Evolutionary conservation across 1,140 invertebrate genomes (phyloP).

Genomic region (Scaptomyza graminum): DNA sequence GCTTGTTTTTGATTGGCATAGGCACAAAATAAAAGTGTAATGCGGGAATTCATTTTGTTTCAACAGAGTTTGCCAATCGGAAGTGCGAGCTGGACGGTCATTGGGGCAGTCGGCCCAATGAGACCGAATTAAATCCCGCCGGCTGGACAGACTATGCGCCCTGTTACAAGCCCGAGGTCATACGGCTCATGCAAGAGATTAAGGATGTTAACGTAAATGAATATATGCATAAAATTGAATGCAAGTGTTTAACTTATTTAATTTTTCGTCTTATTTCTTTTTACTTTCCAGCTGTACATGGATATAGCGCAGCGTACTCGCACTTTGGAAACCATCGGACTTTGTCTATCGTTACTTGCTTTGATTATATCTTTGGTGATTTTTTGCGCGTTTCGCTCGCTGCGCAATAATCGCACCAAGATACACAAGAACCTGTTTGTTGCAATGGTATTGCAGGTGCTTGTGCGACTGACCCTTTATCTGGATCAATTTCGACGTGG

Average conservation of each 20-base stretch:
- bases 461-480: slow-evolving; percentile 93
- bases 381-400: slow-evolving; percentile 91
- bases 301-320: slow-evolving; percentile 90
- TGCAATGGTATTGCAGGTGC: slow-evolving; percentile 93
- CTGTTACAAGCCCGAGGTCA: slow-evolving; percentile 91
- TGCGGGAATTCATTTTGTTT: neutral
- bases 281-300: slow-evolving; percentile 47
- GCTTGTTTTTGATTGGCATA: neutral
- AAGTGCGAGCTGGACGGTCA: slow-evolving; percentile 89
- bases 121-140: slow-evolving; percentile 71
- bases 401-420: slow-evolving; percentile 93
- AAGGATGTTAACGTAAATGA: slow-evolving; percentile 79
- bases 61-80: slow-evolving; percentile 89
- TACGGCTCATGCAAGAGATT: slow-evolving; percentile 87
- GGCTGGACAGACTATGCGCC: slow-evolving; percentile 95
- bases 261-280: neutral
- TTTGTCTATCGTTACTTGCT: slow-evolving; percentile 90
- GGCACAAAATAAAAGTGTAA: slow-evolving; percentile 11
- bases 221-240: neutral
- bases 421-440: slow-evolving; percentile 95
- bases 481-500: slow-evolving; percentile 89
- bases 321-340: slow-evolving; percentile 92
- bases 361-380: slow-evolving; percentile 90
- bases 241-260: neutral
- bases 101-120: slow-evolving; percentile 87